phyloP scores from a whole-genome alignment of 1,140 invertebrate genomes.

The Bombus pyrosoma region DNA sequence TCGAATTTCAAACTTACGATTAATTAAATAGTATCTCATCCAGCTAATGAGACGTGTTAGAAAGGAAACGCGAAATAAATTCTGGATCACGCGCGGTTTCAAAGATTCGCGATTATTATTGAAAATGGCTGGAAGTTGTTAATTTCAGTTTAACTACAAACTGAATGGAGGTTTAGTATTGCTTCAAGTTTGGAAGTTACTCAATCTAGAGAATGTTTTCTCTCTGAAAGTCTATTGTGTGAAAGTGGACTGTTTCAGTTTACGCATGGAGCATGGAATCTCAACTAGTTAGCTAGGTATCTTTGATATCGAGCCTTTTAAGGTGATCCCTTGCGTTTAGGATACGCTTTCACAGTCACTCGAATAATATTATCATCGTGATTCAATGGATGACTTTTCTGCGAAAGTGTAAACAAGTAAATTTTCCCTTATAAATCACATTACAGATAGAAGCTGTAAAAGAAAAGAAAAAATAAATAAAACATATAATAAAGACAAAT shows the following conservation, averaged over 20 bases:
- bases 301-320: slow-evolving; percentile 26
- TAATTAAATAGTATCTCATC: not conserved
- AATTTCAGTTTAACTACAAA: not conserved
- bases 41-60: not conserved
- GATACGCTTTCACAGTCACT: slow-evolving; percentile 23
- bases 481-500: no score
- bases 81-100: not conserved
- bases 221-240: slow-evolving; percentile 7
- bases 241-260: slow-evolving; percentile 13
- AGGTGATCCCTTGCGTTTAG: not conserved
- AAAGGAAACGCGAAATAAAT: not conserved
- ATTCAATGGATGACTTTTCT: not conserved
- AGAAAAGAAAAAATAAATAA: not conserved
- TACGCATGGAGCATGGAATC: not conserved
- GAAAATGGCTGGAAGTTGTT: not conserved
- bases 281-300: not conserved
- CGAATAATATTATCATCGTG: not conserved
- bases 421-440: not conserved
- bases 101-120: not conserved
- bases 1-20: not conserved
- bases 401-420: not conserved
- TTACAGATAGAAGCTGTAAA: no score
- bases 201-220: not conserved
- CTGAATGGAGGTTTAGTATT: not conserved
- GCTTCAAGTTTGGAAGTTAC: not conserved